phyloP scores from a whole-genome alignment of 1,140 invertebrate species.

The Daktulosphaira vitifoliae region DNA sequence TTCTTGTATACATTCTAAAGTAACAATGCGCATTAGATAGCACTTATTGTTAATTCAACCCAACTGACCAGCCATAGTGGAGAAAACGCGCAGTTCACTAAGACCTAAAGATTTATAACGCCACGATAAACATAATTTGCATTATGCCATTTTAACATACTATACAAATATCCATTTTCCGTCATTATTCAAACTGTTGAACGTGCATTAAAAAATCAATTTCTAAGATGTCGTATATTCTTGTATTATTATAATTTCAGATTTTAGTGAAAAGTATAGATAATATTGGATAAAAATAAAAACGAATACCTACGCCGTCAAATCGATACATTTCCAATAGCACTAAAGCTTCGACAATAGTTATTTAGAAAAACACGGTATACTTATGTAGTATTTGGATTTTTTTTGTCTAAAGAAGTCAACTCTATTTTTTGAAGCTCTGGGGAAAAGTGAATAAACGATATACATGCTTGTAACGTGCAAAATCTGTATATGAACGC shows the following conservation, averaged over 20 bases:
- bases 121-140: background rate
- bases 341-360: background rate
- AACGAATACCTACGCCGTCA: background rate
- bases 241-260: no score
- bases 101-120: slow-evolving; percentile 8
- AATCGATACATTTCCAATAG: no score
- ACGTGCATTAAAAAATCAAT: background rate
- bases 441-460: no score
- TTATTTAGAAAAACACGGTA: background rate
- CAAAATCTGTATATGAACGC: no score
- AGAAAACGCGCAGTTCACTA: slow-evolving; percentile 19
- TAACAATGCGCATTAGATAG: no score
- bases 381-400: background rate
- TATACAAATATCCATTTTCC: slow-evolving; percentile 25
- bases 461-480: no score
- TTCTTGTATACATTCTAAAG: background rate
- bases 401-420: slow-evolving; percentile 2
- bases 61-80: background rate
- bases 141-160: slow-evolving; percentile 6
- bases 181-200: slow-evolving; percentile 15
- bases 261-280: no score
- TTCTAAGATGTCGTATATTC: no score
- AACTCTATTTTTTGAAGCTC: slow-evolving; percentile 2
- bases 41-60: slow-evolving; percentile 14
- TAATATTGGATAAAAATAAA: no score